Evolutionary conservation across 2,113 vertebrate genomes (phyloP), one percentile per base, ranked within the genome.

Genomic region (Callipepla squamata): DNA sequence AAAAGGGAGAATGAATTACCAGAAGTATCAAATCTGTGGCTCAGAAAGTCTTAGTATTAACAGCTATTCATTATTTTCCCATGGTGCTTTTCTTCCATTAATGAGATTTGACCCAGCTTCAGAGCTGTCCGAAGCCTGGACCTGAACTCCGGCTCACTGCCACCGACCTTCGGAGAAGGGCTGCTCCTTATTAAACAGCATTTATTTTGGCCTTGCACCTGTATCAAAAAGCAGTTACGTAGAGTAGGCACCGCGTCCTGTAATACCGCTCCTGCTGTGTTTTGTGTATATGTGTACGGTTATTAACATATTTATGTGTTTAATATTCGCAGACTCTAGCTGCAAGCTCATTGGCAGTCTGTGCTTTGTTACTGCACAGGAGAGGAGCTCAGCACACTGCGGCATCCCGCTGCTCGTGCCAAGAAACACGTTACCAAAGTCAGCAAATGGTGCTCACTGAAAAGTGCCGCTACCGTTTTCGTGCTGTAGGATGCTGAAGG

Each of bases 261-360:
- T 94, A 94, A 92, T 68, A 25, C 89, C 87, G 89, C 86, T 94
- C 23, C 89, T 88, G 89, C 62, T 88, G 89, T 95, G 85, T 89
- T 97, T 67, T 96, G 84, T 97, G 96, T 97, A 93, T 94, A 91
- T 96, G 96, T 97, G 95, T 95, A 90, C 89, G 96, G 73, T 86
- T 63, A 80, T 65, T 70, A 84, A 93, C 81, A 7, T 97, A 97
- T 96, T 96, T 97, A 97, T 61, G 7, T 32, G 91, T 76, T 77
- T 85, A 66, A 34, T 95, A 96, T 78, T 97, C 95, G 86, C 94
- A 93, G 92, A 87, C 72, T 95, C 34, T 82, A 94, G 92, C 79
- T 96, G 85, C 87, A 92, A 96, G 78, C 79, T 82, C 81, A 92
- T 72, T 87, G 84, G 94, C 95, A 97, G 92, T 94, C 51, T 95